These are phyloP conservation scores for Orbicella faveolata DNA, from an alignment of 64 coral and sea anemone genomes.

Conservation along the genomic window DNA sequence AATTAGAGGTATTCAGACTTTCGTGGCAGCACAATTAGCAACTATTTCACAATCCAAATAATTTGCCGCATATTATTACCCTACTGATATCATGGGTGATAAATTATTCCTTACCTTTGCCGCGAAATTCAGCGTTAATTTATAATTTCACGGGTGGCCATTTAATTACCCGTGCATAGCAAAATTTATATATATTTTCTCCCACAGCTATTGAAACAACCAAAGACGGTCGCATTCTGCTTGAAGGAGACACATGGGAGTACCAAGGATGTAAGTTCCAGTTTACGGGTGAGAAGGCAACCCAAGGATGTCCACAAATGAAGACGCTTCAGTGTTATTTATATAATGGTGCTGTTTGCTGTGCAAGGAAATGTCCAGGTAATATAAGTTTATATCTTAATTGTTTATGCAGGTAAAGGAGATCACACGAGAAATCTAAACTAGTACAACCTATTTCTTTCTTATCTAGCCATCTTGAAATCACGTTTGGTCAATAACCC, in stretches of 20 bases:
- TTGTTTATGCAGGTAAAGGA: background rate
- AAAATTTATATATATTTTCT: background rate
- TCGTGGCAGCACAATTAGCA: too few species aligned
- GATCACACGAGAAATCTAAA: too few species aligned
- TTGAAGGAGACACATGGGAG: constrained; percentile 28
- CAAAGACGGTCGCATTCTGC: constrained; percentile 12
- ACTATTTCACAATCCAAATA: too few species aligned
- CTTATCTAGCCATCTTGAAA: too few species aligned
- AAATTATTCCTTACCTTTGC: too few species aligned
- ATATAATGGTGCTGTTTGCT: constrained; percentile 46
- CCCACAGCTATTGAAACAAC: constrained; percentile 34
- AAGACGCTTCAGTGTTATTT: constrained; percentile 9
- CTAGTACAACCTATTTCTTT: too few species aligned
- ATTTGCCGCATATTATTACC: too few species aligned
- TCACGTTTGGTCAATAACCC: too few species aligned
- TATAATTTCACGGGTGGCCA: background rate
- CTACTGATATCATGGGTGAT: too few species aligned
- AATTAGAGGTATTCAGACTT: too few species aligned
- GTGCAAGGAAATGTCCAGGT: constrained; percentile 45
- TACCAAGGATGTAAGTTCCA: constrained; percentile 41
- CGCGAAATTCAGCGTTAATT: background rate
- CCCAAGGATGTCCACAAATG: background rate
- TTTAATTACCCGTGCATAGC: background rate
- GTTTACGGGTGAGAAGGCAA: background rate
- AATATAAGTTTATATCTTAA: background rate